Conservation (phyloP, 2,797 vertebrate genomes). For the Liasis olivaceus region DNA sequence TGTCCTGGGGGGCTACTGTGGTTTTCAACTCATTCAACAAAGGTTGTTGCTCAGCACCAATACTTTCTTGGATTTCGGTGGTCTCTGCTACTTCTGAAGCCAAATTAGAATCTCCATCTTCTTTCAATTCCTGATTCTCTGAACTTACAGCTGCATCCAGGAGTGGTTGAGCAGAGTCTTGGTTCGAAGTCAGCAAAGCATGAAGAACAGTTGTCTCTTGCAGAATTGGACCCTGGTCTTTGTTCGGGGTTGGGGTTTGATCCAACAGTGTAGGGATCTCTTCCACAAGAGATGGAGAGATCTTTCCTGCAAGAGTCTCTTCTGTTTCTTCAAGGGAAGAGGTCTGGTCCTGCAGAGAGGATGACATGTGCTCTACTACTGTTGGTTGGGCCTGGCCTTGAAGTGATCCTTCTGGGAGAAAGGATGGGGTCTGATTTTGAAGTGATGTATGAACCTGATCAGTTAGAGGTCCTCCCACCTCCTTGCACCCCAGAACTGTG, state of each 20-base stretch:
- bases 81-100: neutral
- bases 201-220: neutral
- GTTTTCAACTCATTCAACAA: slow-evolving; percentile 41
- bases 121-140: slow-evolving; percentile 5
- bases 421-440: neutral
- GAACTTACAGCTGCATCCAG: neutral
- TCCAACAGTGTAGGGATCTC: neutral
- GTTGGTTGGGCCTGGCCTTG: neutral
- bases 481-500: neutral
- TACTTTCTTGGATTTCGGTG: neutral
- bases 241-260: neutral
- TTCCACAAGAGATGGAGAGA: neutral
- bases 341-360: neutral
- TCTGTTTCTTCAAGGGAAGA: neutral
- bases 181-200: neutral
- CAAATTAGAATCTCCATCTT: neutral
- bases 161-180: neutral
- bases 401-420: neutral
- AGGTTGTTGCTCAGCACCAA: slow-evolving; percentile 54
- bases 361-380: neutral
- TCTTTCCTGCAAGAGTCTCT: neutral
- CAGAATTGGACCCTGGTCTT: slow-evolving; percentile 2
- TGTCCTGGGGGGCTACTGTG: neutral
- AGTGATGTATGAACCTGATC: neutral
- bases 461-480: neutral